Evolutionary conservation across 2,888 invertebrate species (phyloP).

Genomic region (Conops quadrifasciatus): DNA sequence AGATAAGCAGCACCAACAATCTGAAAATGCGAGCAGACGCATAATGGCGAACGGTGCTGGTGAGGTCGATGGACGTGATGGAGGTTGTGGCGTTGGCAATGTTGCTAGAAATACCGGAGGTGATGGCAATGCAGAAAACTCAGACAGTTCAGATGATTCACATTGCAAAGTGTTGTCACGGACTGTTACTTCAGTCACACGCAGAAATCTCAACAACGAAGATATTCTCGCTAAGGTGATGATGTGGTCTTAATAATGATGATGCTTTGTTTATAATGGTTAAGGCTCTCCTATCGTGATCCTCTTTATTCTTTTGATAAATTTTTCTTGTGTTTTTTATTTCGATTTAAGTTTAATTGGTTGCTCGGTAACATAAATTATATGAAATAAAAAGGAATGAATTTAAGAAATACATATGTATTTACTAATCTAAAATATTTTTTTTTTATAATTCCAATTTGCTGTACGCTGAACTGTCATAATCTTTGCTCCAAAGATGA

Average conservation of each 20-base stretch:
- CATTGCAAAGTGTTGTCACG: conserved; percentile 40
- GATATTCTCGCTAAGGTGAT: conserved; percentile 63
- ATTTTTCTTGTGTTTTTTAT: neutral
- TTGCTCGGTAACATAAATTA: too few relatives aligned
- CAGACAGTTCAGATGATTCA: conserved; percentile 24
- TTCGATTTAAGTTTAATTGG: too few relatives aligned
- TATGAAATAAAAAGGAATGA: too few relatives aligned
- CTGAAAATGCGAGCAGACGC: neutral
- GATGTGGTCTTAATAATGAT: conserved; percentile 20
- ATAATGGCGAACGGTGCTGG: conserved; percentile 6
- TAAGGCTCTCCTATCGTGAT: neutral
- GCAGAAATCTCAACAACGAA: conserved; percentile 52
- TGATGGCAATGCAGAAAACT: conserved; percentile 25
- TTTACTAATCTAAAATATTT: too few relatives aligned
- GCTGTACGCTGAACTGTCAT: too few relatives aligned
- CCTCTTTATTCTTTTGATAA: conserved; percentile 14
- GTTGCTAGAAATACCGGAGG: conserved; percentile 8
- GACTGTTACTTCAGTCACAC: conserved; percentile 25
- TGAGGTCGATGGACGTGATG: conserved; percentile 1
- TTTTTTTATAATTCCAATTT: too few relatives aligned
- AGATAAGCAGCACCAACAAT: conserved; percentile 41
- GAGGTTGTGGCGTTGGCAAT: neutral
- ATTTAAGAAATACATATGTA: too few relatives aligned
- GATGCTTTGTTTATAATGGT: conserved; percentile 20
- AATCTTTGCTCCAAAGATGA: neutral